Evolutionary conservation across 1,140 invertebrate genomes (phyloP).

Genomic region (Reticulitermes speratus): DNA sequence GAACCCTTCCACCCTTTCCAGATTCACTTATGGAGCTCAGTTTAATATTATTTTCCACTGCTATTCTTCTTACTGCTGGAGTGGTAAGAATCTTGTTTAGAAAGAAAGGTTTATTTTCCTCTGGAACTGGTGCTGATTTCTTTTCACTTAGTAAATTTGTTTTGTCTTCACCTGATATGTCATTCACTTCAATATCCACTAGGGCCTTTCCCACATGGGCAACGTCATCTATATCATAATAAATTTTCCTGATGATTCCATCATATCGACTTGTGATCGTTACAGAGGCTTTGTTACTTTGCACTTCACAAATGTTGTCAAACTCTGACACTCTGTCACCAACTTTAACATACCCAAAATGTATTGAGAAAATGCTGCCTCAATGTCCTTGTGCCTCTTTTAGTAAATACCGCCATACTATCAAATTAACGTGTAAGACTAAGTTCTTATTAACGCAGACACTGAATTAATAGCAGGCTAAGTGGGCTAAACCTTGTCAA

Average conservation of each 20-base stretch:
- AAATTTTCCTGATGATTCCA: conserved; percentile 78
- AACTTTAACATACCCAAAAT: conserved; percentile 71
- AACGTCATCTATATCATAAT: conserved; percentile 85
- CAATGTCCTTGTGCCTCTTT: too few relatives aligned
- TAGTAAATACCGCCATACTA: too few relatives aligned
- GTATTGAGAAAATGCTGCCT: too few relatives aligned
- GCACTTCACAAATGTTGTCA: conserved; percentile 97
- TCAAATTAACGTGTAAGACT: too few relatives aligned
- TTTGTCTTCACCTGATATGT: background rate
- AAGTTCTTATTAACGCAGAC: too few relatives aligned
- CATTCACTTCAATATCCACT: conserved; percentile 82
- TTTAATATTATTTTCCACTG: conserved; percentile 84
- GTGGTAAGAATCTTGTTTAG: conserved; percentile 75
- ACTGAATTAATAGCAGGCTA: too few relatives aligned
- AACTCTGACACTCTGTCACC: conserved; percentile 96
- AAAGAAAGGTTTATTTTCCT: conserved; percentile 35
- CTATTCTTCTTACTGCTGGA: conserved; percentile 90
- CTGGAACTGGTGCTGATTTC: background rate
- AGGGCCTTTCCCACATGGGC: conserved; percentile 89
- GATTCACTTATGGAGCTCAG: conserved; percentile 74
- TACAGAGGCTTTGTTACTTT: conserved; percentile 98
- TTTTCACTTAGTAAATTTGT: background rate
- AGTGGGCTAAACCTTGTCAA: too few relatives aligned
- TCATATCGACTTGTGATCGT: conserved; percentile 98
- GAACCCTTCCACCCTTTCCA: conserved; percentile 86